These are phyloP conservation scores for Leucopsar rothschildi DNA, from an alignment of 2,113 vertebrate species.

Conservation along the genomic window DNA sequence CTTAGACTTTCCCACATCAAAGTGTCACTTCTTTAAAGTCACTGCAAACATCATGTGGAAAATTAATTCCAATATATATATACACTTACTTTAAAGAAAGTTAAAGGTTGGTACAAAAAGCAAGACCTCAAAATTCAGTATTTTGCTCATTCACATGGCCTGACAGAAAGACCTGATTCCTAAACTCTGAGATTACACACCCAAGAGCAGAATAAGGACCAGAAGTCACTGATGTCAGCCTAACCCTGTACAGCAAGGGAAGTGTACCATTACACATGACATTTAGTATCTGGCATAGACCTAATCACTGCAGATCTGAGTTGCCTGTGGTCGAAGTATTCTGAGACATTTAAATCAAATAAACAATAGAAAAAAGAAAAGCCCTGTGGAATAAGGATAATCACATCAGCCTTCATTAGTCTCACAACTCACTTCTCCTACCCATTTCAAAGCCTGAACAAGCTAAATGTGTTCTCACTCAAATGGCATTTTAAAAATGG, in stretches of 20 bases:
- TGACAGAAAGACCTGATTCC: neutral
- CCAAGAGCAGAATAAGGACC: neutral
- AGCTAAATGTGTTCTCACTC: neutral
- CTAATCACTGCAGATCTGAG: neutral
- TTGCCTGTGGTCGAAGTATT: neutral
- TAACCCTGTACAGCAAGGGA: neutral
- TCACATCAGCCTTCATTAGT: neutral
- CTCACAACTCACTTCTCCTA: conserved; percentile 20
- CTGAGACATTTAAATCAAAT: neutral
- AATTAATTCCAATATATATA: neutral
- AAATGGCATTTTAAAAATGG: conserved; percentile 13
- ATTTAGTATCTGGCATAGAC: neutral
- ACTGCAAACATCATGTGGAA: neutral
- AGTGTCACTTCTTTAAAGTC: conserved; percentile 1
- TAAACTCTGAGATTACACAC: neutral
- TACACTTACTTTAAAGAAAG: neutral
- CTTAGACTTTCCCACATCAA: neutral
- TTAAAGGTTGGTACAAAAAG: neutral
- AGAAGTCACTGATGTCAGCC: neutral
- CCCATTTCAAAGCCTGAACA: neutral
- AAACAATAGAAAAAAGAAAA: neutral
- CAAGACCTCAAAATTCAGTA: neutral
- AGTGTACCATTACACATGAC: neutral
- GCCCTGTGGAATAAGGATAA: neutral
- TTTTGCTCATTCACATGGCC: neutral